A percentile compares a stretch with the other conserved stretches of the same genome.
Conservation (phyloP, 1,140 invertebrate genomes). For the Oncopodura yosiiana region DNA sequence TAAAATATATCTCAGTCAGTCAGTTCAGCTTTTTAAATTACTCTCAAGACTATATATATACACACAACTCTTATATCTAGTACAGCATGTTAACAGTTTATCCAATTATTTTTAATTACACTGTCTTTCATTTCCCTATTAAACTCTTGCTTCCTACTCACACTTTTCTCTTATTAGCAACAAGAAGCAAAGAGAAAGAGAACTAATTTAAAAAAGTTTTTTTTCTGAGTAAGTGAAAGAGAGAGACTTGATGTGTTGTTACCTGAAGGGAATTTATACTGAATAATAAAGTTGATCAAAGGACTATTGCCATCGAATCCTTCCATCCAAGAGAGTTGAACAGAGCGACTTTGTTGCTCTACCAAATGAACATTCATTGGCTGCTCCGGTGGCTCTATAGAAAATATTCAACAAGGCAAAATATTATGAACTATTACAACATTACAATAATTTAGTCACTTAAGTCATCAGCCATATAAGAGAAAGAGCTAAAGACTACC, state of each 20-base stretch:
- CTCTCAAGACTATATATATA: too few relatives aligned
- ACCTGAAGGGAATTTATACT: conserved; percentile 75
- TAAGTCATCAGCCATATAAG: neutral
- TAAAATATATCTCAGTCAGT: too few relatives aligned
- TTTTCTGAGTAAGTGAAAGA: neutral
- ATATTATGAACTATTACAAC: too few relatives aligned
- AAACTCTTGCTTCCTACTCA: too few relatives aligned
- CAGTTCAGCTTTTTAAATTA: too few relatives aligned
- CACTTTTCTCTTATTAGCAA: too few relatives aligned
- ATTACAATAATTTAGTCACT: neutral
- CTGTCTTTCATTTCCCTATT: too few relatives aligned
- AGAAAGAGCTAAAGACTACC: neutral
- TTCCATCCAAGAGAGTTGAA: conserved; percentile 68
- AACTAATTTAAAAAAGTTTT: neutral
- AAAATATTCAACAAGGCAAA: conserved; percentile 10
- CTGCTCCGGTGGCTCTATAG: conserved; percentile 68
- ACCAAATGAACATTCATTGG: conserved; percentile 74
- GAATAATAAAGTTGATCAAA: conserved; percentile 74
- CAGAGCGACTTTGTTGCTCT: conserved; percentile 63
- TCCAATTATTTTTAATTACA: too few relatives aligned
- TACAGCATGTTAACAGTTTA: too few relatives aligned
- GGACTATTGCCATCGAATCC: conserved; percentile 79
- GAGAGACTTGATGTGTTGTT: conserved; percentile 34
- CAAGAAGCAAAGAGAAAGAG: too few relatives aligned
- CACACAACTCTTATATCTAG: too few relatives aligned